A percentile compares a stretch with the other conserved stretches of the same genome.
phyloP scores from a whole-genome alignment of 2,888 invertebrate species.

The Chrysolina haemoptera region DNA sequence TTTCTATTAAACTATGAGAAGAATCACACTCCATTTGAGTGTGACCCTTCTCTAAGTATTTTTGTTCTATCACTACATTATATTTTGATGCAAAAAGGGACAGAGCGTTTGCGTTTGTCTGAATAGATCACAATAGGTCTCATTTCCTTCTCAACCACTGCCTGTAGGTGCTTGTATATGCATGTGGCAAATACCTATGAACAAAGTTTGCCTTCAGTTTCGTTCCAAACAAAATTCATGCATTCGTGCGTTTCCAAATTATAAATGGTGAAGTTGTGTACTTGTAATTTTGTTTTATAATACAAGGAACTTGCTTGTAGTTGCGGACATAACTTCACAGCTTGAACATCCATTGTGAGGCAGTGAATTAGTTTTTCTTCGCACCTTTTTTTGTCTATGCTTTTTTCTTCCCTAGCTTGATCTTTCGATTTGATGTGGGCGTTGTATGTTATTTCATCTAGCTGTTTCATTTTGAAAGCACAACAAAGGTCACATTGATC shows the following conservation, averaged over 20 bases:
- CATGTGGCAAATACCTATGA: conserved; percentile 30
- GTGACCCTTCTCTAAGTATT: conserved; percentile 33
- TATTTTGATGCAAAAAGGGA: conserved; percentile 33
- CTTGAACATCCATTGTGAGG: conserved; percentile 17
- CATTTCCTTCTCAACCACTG: conserved; percentile 1
- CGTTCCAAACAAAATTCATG: conserved; percentile 13
- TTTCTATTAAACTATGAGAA: conserved; percentile 23
- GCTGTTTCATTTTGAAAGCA: conserved; percentile 9
- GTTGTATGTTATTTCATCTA: conserved; percentile 13
- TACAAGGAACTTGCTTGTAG: conserved; percentile 6
- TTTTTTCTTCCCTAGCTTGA: not conserved
- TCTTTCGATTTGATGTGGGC: conserved; percentile 12
- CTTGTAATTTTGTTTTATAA: conserved; percentile 6
- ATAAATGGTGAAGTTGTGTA: conserved; percentile 20
- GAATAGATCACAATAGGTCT: conserved; percentile 33
- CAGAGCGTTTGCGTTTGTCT: conserved; percentile 33
- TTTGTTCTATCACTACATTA: conserved; percentile 33
- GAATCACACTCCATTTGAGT: conserved; percentile 27
- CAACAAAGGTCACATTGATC: conserved; percentile 15
- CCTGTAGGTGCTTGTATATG: conserved; percentile 32
- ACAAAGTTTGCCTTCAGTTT: conserved; percentile 33
- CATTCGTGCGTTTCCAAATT: conserved; percentile 4
- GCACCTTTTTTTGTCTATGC: not conserved
- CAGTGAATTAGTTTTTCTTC: conserved; percentile 9
- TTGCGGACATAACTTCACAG: conserved; percentile 14